Evolutionary conservation across 2,113 vertebrate genomes (phyloP).

Genomic region (Nothoprocta pentlandii): DNA sequence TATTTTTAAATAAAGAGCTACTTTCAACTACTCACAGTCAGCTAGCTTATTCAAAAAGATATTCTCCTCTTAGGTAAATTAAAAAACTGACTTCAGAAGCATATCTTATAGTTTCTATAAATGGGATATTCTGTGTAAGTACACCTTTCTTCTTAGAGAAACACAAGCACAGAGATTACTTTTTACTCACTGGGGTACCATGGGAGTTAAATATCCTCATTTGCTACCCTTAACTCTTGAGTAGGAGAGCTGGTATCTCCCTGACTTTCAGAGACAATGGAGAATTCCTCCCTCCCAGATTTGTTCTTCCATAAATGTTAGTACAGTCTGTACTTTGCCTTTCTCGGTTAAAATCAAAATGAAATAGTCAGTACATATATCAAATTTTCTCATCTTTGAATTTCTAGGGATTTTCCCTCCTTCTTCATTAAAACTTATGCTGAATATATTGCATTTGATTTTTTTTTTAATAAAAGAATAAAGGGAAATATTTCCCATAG

Average conservation of each 20-base stretch:
- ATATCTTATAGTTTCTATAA: neutral
- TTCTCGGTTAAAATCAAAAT: neutral
- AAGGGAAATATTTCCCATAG: neutral
- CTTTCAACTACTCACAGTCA: neutral
- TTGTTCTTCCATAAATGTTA: neutral
- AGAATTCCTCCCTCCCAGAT: neutral
- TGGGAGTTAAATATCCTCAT: neutral
- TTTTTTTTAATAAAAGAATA: neutral
- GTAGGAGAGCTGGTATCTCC: neutral
- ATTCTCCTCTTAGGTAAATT: neutral
- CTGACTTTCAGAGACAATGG: neutral
- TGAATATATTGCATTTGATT: neutral
- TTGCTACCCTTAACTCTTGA: neutral
- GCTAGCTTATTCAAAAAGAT: neutral
- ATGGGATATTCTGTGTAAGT: neutral
- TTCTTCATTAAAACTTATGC: neutral
- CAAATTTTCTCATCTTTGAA: neutral
- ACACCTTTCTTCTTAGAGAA: neutral
- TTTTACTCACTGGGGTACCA: neutral
- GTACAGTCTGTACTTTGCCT: neutral
- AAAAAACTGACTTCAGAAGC: neutral
- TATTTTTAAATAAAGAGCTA: neutral
- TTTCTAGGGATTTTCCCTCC: fast-evolving
- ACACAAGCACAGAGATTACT: neutral
- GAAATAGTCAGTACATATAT: neutral